Base-by-base conservation (phyloP, 2,113 vertebrate species). In the Lucifuga dentata region DNA sequence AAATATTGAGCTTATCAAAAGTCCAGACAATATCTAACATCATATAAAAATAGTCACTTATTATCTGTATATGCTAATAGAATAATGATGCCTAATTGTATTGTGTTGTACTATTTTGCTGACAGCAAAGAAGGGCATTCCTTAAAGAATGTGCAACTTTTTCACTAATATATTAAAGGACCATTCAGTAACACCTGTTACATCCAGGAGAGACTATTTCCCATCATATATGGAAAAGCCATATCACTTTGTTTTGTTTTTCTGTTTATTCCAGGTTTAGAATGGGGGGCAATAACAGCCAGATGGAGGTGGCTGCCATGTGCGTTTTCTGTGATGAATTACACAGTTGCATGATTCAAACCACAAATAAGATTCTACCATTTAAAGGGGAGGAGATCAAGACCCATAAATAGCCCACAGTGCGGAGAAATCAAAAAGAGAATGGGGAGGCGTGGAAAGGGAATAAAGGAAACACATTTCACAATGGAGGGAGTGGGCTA, bases 401-500 rank as follows among this genome's bases (percentile, higher is more conserved):
- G 66, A 64, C 20, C 58, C 57, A 72, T 68, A 86, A 86, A 87
- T 87, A 87, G 64, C 63, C 53, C 43, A n/a, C n/a, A n/a, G n/a
- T 46, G 1, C 1, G 44, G 38, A 35, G 63, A 51, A 74, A 63
- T 26, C 11, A 64, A 56, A 52, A 68, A 61, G 32, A 80, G 56
- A 57, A 63, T 40, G 26, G 45, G 29, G 33, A 71, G 49, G 61
- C 5, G 32, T 62, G 50, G 56, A 39, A 55, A 53, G 40, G 52
- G 71, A 76, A 83, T 72, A 76, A 78, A 76, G 36, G 44, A 41
- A 46, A 41, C 38, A 29, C 19, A 49, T 80, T 83, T 79, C 67
- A 88, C 81, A 90, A 83, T 82, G 67, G 66, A 67, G 67, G 74
- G 68, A 83, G 86, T 76, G 73, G 73, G 71, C 67, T 64, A 46